Conservation (phyloP, 92 coral and sea anemone genomes). For the Palythoa grandiflora region DNA sequence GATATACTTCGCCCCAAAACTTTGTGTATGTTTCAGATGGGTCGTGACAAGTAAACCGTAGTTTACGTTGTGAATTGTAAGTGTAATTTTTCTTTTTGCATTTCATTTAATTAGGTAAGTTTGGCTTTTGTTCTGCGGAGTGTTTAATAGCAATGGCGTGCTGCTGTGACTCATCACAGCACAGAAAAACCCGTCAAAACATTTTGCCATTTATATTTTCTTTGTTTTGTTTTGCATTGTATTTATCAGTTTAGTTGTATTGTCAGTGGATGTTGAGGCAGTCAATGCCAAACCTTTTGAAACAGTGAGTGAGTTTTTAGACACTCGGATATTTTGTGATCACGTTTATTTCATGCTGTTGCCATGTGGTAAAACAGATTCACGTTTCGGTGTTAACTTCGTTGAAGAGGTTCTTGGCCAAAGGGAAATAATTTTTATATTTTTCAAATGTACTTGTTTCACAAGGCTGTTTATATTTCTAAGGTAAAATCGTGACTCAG, state of each 20-base stretch:
- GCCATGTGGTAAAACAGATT: neutral
- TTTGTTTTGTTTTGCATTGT: constrained; percentile 23
- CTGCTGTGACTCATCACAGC: neutral
- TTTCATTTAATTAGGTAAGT: constrained; percentile 7
- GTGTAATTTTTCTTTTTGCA: neutral
- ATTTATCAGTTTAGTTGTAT: neutral
- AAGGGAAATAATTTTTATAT: neutral
- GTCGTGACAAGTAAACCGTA: neutral
- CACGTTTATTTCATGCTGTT: neutral
- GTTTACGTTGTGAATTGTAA: neutral
- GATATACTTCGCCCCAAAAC: neutral
- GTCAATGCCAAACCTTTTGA: neutral
- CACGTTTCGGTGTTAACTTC: neutral
- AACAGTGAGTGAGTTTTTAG: neutral
- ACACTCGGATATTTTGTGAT: neutral
- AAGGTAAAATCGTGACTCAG: neutral
- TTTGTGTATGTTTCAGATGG: neutral
- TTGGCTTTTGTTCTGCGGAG: constrained; percentile 17
- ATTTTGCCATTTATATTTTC: neutral
- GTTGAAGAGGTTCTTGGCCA: neutral
- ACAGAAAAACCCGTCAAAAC: neutral
- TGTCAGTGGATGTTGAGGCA: neutral
- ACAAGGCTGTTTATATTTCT: neutral
- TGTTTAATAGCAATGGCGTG: constrained; percentile 10
- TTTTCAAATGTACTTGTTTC: neutral